Evolutionary conservation across 2,797 vertebrate genomes (phyloP), one percentile per base, ranked within the genome.

Genomic region (Florisuga fusca): DNA sequence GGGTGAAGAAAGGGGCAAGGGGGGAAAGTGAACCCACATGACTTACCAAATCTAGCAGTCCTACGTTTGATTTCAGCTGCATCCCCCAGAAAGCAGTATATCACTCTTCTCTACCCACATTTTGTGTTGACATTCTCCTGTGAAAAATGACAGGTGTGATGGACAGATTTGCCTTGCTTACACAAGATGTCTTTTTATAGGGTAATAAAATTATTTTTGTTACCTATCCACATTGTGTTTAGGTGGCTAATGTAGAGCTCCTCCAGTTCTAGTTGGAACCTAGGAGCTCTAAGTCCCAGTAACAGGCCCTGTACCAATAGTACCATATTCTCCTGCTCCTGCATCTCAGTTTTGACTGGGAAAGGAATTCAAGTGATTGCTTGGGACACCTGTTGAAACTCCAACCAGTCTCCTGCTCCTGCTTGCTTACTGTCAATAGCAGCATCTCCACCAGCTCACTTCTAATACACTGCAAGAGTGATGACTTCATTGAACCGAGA

Each of bases 91-190:
- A 82, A 90, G 45, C 41, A 82, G 67, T 59, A 34, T 23, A 34
- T 90, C 74, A 23, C 55, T 66, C 83, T 58, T 68, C 33, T 33
- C 27, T 73, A 80, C 67, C 59, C 79, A 43, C 51, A 12, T 55
- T 91, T 91, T 66, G 43, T 38, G 51, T 83, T 76, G 83, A 71
- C 57, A 73, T 59, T 53, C 69, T 74, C 38, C 31, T 93, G 41
- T 76, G 77, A 89, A 77, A 94, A 94, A 46, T 77, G 48, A 57
- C 59, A 93, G 36, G 22, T 76, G 34, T 73, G 53, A 82, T n/a
- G 50, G 48, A 38, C 53, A 80, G 68, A 50, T 78, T 62, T 90
- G 80, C 2, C 71, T 75, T 62, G 63, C 69, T 91, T 76, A 46
- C 2, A 2, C 53, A 88, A 76, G 71, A 22, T 41, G 91, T 84